phyloP scores from a whole-genome alignment of 2,797 vertebrate species.

The Sebastes steindachneri region DNA sequence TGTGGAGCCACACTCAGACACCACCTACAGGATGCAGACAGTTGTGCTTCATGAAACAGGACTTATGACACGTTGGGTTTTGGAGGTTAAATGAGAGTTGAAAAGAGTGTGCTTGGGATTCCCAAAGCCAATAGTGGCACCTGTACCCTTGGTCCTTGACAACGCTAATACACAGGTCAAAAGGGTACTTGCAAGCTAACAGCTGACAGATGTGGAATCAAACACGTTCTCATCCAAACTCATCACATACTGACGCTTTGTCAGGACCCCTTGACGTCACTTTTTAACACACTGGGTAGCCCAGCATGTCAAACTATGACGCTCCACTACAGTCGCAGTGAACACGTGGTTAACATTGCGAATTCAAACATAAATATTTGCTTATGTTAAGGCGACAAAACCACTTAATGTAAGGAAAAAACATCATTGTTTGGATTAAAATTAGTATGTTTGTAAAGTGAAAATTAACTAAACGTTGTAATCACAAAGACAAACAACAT shows the following conservation, averaged over 20 bases:
- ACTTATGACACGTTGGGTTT: not conserved
- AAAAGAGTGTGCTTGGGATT: not conserved
- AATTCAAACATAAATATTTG: too few relatives aligned
- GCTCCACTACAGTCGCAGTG: too few relatives aligned
- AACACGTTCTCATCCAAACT: not conserved
- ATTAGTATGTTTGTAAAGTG: too few relatives aligned
- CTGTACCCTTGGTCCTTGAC: not conserved
- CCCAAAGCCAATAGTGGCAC: not conserved
- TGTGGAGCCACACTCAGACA: not conserved
- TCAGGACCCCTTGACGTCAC: too few relatives aligned
- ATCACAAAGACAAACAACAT: too few relatives aligned
- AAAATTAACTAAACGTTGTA: rapidly evolving
- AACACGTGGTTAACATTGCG: too few relatives aligned
- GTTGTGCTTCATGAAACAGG: not conserved
- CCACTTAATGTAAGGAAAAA: too few relatives aligned
- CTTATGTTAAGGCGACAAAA: too few relatives aligned
- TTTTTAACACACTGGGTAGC: too few relatives aligned
- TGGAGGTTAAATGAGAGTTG: not conserved
- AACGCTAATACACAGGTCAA: not conserved
- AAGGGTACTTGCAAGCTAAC: not conserved
- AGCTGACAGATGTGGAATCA: not conserved
- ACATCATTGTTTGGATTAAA: too few relatives aligned
- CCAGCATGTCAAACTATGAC: too few relatives aligned
- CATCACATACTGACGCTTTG: too few relatives aligned
- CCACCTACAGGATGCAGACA: not conserved